Base-by-base conservation (phyloP, 2,113 vertebrate genomes). In the Indri indri region DNA sequence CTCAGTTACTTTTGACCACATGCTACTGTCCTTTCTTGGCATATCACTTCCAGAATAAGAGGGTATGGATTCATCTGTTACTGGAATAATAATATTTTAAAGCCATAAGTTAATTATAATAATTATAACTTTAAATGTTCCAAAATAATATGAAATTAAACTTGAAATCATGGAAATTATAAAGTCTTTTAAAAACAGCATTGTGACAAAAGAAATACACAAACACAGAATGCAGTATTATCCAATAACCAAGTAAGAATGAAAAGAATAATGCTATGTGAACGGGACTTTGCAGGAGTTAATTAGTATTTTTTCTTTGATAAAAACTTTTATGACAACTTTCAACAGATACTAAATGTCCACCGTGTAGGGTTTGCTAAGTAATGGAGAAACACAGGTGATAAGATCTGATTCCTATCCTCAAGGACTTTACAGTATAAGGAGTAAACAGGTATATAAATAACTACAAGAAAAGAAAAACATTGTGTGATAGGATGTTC, bases 1-100 rank as follows among this genome's bases (percentile, higher is more conserved):
- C 10, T 98, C 98, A 0, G 96, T 77, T 66, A 98, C 98, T 93
- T 96, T 96, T 1, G 99, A 98, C 99, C 99, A 99, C 77, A 98
- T 3, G 74, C 93, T 98, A 65, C 42, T 82, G 37, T 98, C 98
- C 47, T 98, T 98, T 30, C 95, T 92, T 77, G 88, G 84, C 18
- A 98, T 32, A 70, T 98, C 91, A 73, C 98, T 97, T 88, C 95
- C 97, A 79, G 97, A 98, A 92, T 96, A 98, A 13, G 98, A 97
- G 54, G 98, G 98, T 59, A 98, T 74, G 59, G 98, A 76, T 6
- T 98, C 98, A 97, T 97, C 98, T 98, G 74, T 97, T 98, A 92
- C 40, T 80, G 93, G 85, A 98, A 97, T 16, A 97, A 91, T 0
- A 97, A 65, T 57, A 89, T 95, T 13, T 97, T 96, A 94, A 95